phyloP scores from a whole-genome alignment of 2,797 vertebrate species.

The Novumbra hubbsi region DNA sequence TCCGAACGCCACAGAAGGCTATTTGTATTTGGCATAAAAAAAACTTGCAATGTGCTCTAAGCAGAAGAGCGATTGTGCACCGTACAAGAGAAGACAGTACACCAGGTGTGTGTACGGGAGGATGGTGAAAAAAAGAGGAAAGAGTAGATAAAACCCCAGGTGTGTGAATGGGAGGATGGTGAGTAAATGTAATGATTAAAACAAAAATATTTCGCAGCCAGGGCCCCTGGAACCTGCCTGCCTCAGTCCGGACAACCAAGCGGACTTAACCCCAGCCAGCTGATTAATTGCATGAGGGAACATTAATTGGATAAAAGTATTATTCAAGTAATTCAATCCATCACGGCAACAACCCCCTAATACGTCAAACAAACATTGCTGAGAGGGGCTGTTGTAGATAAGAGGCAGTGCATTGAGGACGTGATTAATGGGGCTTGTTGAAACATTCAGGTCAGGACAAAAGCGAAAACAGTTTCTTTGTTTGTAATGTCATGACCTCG shows the following conservation, averaged over 20 bases:
- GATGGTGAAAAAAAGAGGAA: background rate
- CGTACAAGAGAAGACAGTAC: slow-evolving; percentile 27
- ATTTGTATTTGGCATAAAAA: slow-evolving; percentile 48
- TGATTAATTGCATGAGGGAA: slow-evolving; percentile 80
- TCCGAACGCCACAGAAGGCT: background rate
- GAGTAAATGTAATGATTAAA: background rate
- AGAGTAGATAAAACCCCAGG: slow-evolving; percentile 41
- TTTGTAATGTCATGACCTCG: slow-evolving; percentile 53
- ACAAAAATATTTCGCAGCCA: slow-evolving; percentile 44
- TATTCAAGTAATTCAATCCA: slow-evolving; percentile 79
- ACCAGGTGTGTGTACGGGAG: slow-evolving; percentile 45
- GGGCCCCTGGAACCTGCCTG: slow-evolving; percentile 63
- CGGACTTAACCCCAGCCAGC: slow-evolving; percentile 61
- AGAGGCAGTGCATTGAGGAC: slow-evolving; percentile 20
- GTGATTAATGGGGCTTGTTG: slow-evolving; percentile 64
- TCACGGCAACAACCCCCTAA: slow-evolving; percentile 70
- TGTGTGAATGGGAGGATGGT: slow-evolving; percentile 29
- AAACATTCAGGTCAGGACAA: slow-evolving; percentile 53
- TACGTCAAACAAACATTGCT: slow-evolving; percentile 73
- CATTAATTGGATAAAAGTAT: slow-evolving; percentile 81
- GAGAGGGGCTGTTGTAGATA: slow-evolving; percentile 42
- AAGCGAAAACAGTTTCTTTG: slow-evolving; percentile 59
- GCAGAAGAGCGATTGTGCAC: slow-evolving; percentile 39
- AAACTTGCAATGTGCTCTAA: slow-evolving; percentile 41
- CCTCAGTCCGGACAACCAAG: slow-evolving; percentile 57